phyloP scores from a whole-genome alignment of 2,797 vertebrate species.

The Sebastes goodei region DNA sequence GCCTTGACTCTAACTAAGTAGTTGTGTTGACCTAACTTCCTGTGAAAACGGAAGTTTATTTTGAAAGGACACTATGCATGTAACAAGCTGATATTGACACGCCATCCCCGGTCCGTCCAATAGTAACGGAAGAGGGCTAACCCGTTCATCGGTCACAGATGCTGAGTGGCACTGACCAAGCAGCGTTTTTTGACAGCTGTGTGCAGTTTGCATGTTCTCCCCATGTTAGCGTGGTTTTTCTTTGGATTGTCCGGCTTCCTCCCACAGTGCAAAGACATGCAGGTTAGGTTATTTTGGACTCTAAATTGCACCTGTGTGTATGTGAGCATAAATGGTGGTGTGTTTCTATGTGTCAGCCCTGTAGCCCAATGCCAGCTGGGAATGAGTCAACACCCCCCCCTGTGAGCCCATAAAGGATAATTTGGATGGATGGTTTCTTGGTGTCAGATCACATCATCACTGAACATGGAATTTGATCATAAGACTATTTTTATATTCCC shows the following conservation, averaged over 20 bases:
- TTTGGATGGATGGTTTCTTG: not conserved
- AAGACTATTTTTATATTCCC: not conserved
- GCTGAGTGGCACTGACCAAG: no score
- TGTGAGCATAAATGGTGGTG: not conserved
- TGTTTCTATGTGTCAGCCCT: not conserved
- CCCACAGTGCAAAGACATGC: not conserved
- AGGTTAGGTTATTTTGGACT: not conserved
- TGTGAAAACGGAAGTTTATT: no score
- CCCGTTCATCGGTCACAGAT: no score
- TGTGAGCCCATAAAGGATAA: no score
- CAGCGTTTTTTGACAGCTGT: not conserved
- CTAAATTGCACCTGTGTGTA: not conserved
- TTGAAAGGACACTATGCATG: no score
- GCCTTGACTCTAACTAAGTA: no score
- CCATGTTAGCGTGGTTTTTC: not conserved
- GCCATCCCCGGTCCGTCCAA: rapidly evolving
- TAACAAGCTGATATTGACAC: no score
- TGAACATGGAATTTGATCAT: not conserved
- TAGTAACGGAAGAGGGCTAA: no score
- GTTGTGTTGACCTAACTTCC: no score
- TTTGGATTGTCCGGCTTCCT: not conserved
- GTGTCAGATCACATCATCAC: not conserved
- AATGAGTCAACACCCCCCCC: no score
- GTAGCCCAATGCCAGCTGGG: no score
- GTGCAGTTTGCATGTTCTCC: not conserved